Evolutionary conservation across 2,113 vertebrate species (phyloP).

Genomic region (Lepus europaeus): DNA sequence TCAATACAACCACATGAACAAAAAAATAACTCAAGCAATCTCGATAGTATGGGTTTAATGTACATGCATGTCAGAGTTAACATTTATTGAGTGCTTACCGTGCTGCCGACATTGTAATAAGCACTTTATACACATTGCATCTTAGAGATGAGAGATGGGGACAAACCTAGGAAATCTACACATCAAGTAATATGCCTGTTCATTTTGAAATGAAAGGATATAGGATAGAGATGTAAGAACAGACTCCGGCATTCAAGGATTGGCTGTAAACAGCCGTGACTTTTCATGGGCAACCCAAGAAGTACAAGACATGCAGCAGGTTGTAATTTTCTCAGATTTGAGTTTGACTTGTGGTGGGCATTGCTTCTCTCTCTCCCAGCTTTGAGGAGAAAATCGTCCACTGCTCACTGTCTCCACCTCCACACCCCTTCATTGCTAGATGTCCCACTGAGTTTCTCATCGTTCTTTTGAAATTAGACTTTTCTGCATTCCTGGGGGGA

Average conservation of each 20-base stretch:
- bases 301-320: not conserved
- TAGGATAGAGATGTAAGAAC: not conserved
- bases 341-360: not conserved
- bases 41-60: not conserved
- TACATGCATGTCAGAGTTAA: not conserved
- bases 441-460: not conserved
- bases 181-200: conserved; percentile 13
- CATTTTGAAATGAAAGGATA: conserved; percentile 24
- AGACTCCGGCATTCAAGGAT: not conserved
- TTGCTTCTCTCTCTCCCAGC: not conserved
- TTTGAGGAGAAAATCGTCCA: not conserved
- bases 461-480: conserved; percentile 1
- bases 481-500: not conserved
- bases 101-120: not conserved
- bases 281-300: not conserved
- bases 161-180: not conserved
- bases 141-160: not conserved
- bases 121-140: conserved; percentile 37
- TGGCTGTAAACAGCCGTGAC: not conserved
- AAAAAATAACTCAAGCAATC: conserved; percentile 34
- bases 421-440: not conserved
- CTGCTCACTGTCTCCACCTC: not conserved
- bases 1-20: not conserved
- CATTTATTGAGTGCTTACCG: not conserved
- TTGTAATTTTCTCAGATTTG: not conserved